A percentile compares a stretch with the other conserved stretches of the same genome.
These are phyloP conservation scores for Limanda limanda DNA, from an alignment of 2,113 vertebrate genomes.

Conservation along the genomic window DNA sequence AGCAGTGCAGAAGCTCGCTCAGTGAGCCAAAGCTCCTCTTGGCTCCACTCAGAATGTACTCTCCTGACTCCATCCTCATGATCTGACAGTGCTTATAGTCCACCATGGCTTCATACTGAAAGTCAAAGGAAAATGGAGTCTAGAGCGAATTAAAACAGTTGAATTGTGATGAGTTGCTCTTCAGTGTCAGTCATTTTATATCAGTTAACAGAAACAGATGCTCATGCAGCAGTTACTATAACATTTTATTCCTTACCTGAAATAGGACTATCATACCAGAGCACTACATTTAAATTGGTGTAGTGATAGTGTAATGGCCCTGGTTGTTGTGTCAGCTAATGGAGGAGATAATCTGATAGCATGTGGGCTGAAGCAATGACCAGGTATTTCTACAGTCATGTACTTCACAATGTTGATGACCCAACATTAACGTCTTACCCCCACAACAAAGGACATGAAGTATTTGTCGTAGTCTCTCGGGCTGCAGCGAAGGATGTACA, in stretches of 20 bases:
- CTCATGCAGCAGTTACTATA: no score
- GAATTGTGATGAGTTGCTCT: neutral
- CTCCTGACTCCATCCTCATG: constrained; percentile 86
- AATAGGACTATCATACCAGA: no score
- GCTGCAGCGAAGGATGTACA: constrained; percentile 94
- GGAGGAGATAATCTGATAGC: no score
- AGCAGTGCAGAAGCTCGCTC: constrained; percentile 93
- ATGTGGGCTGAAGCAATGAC: no score
- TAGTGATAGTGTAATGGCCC: no score
- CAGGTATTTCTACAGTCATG: neutral
- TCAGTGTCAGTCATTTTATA: neutral
- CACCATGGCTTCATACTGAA: constrained; percentile 82
- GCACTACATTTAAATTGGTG: no score
- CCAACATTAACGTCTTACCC: constrained; percentile 82
- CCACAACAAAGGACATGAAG: constrained; percentile 94
- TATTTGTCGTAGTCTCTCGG: constrained; percentile 96
- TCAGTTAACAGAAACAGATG: no score
- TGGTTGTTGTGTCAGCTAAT: no score
- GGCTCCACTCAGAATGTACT: constrained; percentile 92
- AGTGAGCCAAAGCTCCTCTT: constrained; percentile 91
- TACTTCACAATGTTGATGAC: neutral
- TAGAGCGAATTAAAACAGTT: neutral
- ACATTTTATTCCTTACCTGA: no score
- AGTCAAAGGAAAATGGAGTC: neutral
- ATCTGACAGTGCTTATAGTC: constrained; percentile 97